These are phyloP conservation scores for Odontesthes bonariensis DNA, from an alignment of 2,113 vertebrate species.

Conservation along the genomic window DNA sequence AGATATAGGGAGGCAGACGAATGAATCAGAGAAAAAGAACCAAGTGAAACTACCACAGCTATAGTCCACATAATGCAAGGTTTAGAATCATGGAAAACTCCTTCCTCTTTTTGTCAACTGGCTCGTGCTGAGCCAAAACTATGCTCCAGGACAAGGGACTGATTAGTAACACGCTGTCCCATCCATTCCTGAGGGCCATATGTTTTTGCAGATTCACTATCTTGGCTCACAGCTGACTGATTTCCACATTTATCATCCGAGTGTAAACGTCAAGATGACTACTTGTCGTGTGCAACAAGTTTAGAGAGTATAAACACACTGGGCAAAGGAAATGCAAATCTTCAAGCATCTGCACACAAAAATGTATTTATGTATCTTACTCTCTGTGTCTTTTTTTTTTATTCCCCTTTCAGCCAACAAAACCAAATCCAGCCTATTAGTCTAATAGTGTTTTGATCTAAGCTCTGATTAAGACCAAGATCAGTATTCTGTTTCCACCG, in stretches of 20 bases:
- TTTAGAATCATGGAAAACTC: constrained; percentile 16
- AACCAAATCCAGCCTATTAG: constrained; percentile 61
- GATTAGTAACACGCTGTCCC: constrained; percentile 45
- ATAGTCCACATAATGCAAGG: constrained; percentile 6
- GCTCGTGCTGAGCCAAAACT: constrained; percentile 36
- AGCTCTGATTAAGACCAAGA: constrained; percentile 64
- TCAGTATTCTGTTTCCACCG: constrained; percentile 55
- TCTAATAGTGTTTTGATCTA: constrained; percentile 47
- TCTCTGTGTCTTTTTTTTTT: constrained; percentile 28
- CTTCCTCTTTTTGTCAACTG: not conserved
- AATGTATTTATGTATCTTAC: constrained; percentile 20
- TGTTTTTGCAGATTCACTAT: constrained; percentile 45
- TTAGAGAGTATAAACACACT: constrained; percentile 14
- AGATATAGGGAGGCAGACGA: constrained; percentile 44
- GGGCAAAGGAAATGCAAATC: constrained; percentile 34
- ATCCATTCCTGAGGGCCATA: constrained; percentile 26
- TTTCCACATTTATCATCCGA: constrained; percentile 45
- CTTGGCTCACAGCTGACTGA: constrained; percentile 42
- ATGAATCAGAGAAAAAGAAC: constrained; percentile 46
- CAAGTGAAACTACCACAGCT: constrained; percentile 13
- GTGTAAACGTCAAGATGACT: constrained; percentile 33
- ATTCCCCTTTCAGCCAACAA: constrained; percentile 38
- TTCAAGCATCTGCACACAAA: constrained; percentile 17
- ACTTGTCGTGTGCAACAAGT: constrained; percentile 42
- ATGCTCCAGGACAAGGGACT: constrained; percentile 31